Base-by-base conservation (phyloP, 1,140 invertebrate species). In the Aphelinus atriplicis region DNA sequence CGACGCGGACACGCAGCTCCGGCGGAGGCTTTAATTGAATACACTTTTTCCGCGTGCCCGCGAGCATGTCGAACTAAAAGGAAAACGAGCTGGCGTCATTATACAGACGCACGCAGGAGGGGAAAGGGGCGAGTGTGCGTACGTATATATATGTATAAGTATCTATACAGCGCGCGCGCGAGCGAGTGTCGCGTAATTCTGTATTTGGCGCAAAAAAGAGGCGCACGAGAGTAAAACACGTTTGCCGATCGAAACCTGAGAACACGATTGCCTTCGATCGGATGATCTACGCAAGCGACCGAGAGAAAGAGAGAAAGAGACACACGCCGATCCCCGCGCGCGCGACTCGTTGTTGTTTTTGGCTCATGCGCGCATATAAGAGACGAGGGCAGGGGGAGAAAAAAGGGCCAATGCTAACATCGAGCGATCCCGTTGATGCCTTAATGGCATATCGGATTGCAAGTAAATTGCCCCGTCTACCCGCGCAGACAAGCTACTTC, bases 261-360 rank as follows among this genome's bases (percentile, higher is more conserved):
- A 76, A 78, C 77, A 73, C 71, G 77, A 78, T 78, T 76, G 74
- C 77, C 77, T 78, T 78, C 77, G 77, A 78, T 78, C 67, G 62
- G 74, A 75, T 76, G 77, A 78, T 76, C 73, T 76, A 73, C 68
- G 26, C 26, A 26, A 63, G 46, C 46, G 61, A 47, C 48, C 63
- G 63, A 63, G 61, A 45, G 63, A 9, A 65, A 9, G 47, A 64
- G 62, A 63, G 62, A 63, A 47, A 64, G 47, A 58, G n/a, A 58
- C 7, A 26, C 26, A 26, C 26, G 26, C 26, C 26, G 26, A 26
- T 26, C 26, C 26, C 26, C 26, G 26, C 26, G 26, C 26, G 26
- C 26, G 26, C 26, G 26, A 26, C 26, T 26, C 26, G 26, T 26
- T 26, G 26, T 26, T 26, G 26, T 26, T 26, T 26, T 26, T 26